Conservation (phyloP, 2,888 invertebrate genomes). For the Ptilodon capucinus region DNA sequence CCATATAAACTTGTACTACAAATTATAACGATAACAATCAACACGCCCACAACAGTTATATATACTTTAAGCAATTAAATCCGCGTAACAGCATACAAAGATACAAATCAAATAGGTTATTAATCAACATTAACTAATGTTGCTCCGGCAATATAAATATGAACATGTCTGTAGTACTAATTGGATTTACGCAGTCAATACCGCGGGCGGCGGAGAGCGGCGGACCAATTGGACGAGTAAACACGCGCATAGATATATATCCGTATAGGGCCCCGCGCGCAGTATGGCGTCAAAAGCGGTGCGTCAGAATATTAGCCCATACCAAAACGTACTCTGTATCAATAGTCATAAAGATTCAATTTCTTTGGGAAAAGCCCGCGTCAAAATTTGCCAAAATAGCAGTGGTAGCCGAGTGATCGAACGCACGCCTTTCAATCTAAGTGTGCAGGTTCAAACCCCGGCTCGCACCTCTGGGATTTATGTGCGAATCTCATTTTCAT, state of each 20-base stretch:
- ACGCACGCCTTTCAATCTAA: too few relatives aligned
- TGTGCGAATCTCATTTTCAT: too few relatives aligned
- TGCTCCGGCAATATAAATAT: constrained; percentile 33
- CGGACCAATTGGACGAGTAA: constrained; percentile 22
- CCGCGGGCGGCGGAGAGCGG: constrained; percentile 11
- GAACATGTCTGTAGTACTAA: constrained; percentile 46
- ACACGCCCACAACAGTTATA: constrained; percentile 9
- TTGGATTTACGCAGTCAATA: constrained; percentile 39
- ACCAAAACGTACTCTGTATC: too few relatives aligned
- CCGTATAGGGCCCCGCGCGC: constrained; percentile 29
- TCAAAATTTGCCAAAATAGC: too few relatives aligned
- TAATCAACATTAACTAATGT: constrained; percentile 35
- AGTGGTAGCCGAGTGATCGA: too few relatives aligned
- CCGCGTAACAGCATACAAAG: constrained; percentile 18
- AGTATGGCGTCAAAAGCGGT: too few relatives aligned
- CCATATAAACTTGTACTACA: constrained; percentile 17
- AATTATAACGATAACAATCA: constrained; percentile 15
- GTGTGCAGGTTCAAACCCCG: too few relatives aligned
- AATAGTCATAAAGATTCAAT: too few relatives aligned
- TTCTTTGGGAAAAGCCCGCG: too few relatives aligned
- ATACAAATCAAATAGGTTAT: constrained; percentile 38
- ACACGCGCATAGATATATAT: constrained; percentile 26
- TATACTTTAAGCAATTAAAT: constrained; percentile 23
- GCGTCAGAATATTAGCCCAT: too few relatives aligned
- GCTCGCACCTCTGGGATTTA: too few relatives aligned